Conservation (phyloP, 2,113 vertebrate species). For the Colaptes auratus region DNA sequence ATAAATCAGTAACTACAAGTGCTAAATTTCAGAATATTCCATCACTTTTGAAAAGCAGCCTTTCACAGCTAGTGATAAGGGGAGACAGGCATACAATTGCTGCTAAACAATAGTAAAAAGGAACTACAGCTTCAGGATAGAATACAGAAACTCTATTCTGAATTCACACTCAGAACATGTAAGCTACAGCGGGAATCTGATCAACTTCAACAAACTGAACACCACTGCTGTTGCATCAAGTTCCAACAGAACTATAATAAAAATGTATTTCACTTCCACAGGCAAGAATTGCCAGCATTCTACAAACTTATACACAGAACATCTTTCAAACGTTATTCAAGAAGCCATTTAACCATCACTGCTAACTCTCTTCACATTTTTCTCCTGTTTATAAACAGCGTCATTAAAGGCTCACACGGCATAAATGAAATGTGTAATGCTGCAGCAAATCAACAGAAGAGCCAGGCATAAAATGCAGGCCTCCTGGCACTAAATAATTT, state of each 20-base stretch:
- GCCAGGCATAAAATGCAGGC: neutral
- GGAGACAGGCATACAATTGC: constrained; percentile 16
- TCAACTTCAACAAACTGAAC: neutral
- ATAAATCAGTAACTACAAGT: neutral
- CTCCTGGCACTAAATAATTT: neutral
- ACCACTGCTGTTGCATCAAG: neutral
- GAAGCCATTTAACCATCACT: neutral
- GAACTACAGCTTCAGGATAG: neutral
- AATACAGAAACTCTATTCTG: neutral
- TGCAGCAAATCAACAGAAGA: neutral
- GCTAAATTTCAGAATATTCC: neutral
- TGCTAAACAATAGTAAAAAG: constrained; percentile 22
- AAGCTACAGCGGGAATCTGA: neutral
- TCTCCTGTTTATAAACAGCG: neutral
- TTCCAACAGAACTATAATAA: neutral
- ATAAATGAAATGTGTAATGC: neutral
- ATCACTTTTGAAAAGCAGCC: neutral
- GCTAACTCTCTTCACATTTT: neutral
- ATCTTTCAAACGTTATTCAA: neutral
- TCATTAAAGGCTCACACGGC: neutral
- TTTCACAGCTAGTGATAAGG: neutral
- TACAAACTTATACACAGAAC: neutral
- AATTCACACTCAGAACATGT: neutral
- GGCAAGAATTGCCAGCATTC: neutral
- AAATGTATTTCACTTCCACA: neutral